Conservation (phyloP, 2,797 vertebrate genomes). For the Podarcis siculus region DNA sequence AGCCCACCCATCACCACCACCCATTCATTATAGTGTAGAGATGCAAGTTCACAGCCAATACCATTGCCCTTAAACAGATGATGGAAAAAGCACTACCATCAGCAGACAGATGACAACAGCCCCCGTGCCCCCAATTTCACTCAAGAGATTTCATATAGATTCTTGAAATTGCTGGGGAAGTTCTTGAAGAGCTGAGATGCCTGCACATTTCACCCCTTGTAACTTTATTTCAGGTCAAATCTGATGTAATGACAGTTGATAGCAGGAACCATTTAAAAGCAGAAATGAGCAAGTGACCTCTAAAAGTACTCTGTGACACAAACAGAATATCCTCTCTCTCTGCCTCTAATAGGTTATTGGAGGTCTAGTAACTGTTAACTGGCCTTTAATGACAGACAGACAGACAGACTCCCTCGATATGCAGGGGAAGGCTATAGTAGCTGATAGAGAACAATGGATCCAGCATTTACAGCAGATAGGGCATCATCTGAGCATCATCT, state of each 20-base stretch:
- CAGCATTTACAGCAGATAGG: background rate
- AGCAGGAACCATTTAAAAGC: background rate
- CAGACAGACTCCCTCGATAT: background rate
- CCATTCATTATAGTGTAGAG: background rate
- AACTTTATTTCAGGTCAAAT: background rate
- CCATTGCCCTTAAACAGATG: background rate
- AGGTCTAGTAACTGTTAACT: background rate
- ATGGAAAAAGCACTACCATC: background rate
- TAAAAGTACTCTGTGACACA: background rate
- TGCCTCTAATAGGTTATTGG: slow-evolving; percentile 3
- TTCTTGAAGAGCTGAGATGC: background rate
- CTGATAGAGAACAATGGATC: background rate
- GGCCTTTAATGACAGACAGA: background rate
- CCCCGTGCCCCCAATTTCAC: background rate
- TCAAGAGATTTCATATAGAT: background rate
- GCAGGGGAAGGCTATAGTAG: slow-evolving; percentile 17
- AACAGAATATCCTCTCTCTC: background rate
- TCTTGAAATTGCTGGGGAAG: background rate
- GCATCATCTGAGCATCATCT: background rate
- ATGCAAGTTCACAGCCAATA: background rate
- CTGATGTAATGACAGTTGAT: background rate
- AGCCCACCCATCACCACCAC: background rate
- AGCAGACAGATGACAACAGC: background rate
- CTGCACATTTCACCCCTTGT: background rate
- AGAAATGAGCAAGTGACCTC: slow-evolving; percentile 2